Conservation (phyloP, 2,888 invertebrate genomes). For the Cerastis leucographa region DNA sequence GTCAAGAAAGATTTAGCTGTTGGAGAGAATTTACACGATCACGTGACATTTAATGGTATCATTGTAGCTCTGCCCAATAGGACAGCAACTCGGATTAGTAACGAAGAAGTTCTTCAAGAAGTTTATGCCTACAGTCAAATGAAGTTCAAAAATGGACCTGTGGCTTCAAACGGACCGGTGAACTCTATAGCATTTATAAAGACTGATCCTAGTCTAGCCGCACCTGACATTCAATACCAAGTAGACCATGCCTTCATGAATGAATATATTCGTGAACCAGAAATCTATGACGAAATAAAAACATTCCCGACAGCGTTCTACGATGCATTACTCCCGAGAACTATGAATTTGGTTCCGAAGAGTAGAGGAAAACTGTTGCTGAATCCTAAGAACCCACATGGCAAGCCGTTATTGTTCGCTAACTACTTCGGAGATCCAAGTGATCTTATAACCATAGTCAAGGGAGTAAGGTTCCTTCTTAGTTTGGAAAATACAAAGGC, state of each 20-base stretch:
- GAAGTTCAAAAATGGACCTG: conserved; percentile 83
- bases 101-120: conserved; percentile 81
- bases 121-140: conserved; percentile 79
- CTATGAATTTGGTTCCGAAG: conserved; percentile 90
- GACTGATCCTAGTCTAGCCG: conserved; percentile 82
- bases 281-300: conserved; percentile 66
- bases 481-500: conserved; percentile 90
- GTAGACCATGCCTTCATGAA: conserved; percentile 87
- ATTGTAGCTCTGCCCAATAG: conserved; percentile 88
- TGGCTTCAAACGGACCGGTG: conserved; percentile 89
- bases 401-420: conserved; percentile 92
- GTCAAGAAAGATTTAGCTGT: conserved; percentile 80
- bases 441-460: conserved; percentile 91
- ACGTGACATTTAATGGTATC: conserved; percentile 84
- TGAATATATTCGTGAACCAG: conserved; percentile 90
- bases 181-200: conserved; percentile 90
- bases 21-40: conserved; percentile 84
- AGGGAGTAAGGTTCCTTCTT: conserved; percentile 90
- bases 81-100: conserved; percentile 83
- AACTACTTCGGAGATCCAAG: conserved; percentile 91
- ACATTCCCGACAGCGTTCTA: conserved; percentile 91
- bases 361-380: conserved; percentile 91
- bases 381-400: conserved; percentile 92
- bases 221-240: conserved; percentile 92
- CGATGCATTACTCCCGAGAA: conserved; percentile 89